Evolutionary conservation across 1,140 invertebrate species (phyloP), one percentile per base, ranked within the genome.

Genomic region (Drosophila tani): DNA sequence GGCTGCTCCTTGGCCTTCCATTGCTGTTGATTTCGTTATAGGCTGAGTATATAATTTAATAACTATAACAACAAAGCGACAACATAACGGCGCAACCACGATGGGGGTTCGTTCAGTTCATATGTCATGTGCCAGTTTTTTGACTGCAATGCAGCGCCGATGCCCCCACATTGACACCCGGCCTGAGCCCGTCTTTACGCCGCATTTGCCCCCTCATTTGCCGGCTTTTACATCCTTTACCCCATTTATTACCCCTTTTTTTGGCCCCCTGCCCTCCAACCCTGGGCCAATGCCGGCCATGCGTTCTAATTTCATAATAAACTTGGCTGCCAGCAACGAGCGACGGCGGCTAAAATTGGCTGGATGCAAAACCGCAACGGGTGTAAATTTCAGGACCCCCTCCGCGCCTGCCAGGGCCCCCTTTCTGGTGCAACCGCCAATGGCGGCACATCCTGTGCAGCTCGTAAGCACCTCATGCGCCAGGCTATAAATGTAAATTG

Each of bases 401-500:
- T 17, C 27, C 24, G 51, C n/a, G 24, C 43, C 40, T 27, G 60
- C 1, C 29, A 21, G 12, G 2, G 14, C 8, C 45, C 38, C 45
- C 21, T 15, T 29, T 12, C 67, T 27, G 40, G 38, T 49, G 70
- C 70, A 73, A 73, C 53, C 67, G 75, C 66, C 75, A 79, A 70
- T 91, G 86, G 82, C 85, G 81, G 85, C 81, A 85, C 58, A 85
- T 88, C 85, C 85, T 90, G 85, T 90, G 75, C 85, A 90, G 85
- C 81, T 90, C 85, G 85, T 90, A 90, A 90, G 85, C 85, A 90
- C 86, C 86, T 90, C 81, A 90, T 90, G 85, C 82, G 85, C 81
- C 79, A 90, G 81, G 79, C 85, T 91, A 90, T 90, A 90, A 90
- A 90, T 88, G 85, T 90, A 88, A 88, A 90, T 88, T 88, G 85